Percentiles rank a stretch among this genome's conserved stretches.
These are phyloP conservation scores for Pyrocoelia pectoralis DNA, from an alignment of 2,888 invertebrate species.

Conservation along the genomic window DNA sequence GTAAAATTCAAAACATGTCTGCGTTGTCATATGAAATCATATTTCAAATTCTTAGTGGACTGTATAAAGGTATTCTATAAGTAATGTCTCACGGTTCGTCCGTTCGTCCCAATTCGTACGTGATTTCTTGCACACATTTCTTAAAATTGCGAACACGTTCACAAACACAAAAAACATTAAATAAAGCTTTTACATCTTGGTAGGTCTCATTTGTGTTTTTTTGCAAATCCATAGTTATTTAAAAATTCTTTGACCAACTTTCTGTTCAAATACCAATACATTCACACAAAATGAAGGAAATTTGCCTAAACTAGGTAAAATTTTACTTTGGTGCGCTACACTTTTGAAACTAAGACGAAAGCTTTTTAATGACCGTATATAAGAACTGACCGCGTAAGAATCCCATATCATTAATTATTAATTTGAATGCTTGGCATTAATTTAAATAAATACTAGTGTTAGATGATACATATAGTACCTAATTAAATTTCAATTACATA, in stretches of 20 bases:
- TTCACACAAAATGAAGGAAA: no score
- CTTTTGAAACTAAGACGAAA: no score
- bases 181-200: not conserved
- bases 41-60: not conserved
- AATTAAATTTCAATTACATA: constrained; percentile 9
- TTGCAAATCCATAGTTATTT: not conserved
- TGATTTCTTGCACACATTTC: not conserved
- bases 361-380: no score
- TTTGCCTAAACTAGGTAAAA: no score
- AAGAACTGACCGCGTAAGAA: no score
- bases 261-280: no score
- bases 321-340: no score
- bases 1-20: not conserved
- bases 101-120: not conserved
- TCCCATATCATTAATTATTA: not conserved
- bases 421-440: not conserved
- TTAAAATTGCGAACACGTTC: constrained; percentile 1
- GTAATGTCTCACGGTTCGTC: not conserved
- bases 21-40: not conserved
- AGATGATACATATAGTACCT: not conserved
- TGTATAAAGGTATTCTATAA: not conserved
- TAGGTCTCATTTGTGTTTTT: not conserved
- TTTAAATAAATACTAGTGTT: constrained; percentile 1
- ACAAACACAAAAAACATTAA: constrained; percentile 1
- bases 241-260: no score